Percentiles rank a stretch among this genome's conserved stretches.
phyloP scores from a whole-genome alignment of 2,888 invertebrate genomes.

The Ornithoptera alexandrae region DNA sequence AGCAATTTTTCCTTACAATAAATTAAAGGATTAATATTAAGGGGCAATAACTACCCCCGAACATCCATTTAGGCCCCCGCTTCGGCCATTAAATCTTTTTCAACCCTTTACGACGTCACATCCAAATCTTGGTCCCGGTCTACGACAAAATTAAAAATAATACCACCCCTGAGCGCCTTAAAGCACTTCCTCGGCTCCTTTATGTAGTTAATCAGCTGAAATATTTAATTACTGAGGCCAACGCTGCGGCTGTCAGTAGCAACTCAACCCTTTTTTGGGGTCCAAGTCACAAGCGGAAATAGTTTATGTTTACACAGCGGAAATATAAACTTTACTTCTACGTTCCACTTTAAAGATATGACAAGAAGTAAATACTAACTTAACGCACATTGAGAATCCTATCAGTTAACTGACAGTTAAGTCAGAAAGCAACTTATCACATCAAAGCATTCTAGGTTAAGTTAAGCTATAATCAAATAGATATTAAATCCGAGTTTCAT shows the following conservation, averaged over 20 bases:
- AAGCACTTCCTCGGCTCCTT: constrained; percentile 56
- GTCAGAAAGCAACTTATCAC: too few species aligned
- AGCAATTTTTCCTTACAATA: constrained; percentile 36
- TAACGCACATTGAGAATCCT: too few species aligned
- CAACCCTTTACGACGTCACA: constrained; percentile 56
- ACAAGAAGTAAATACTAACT: too few species aligned
- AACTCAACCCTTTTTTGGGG: constrained; percentile 43
- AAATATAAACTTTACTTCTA: too few species aligned
- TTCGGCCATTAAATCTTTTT: constrained; percentile 54
- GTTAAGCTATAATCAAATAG: too few species aligned
- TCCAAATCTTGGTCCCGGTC: constrained; percentile 58
- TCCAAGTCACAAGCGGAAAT: constrained; percentile 33
- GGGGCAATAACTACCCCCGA: constrained; percentile 53
- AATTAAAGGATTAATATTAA: constrained; percentile 67
- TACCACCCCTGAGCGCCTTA: constrained; percentile 56
- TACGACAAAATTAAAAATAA: constrained; percentile 73
- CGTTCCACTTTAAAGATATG: too few species aligned
- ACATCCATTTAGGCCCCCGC: constrained; percentile 55
- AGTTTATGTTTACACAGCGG: too few species aligned
- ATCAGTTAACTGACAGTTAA: too few species aligned
- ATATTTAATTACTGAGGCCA: constrained; percentile 73
- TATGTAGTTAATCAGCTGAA: constrained; percentile 76
- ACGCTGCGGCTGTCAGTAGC: constrained; percentile 53
- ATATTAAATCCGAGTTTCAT: too few species aligned
- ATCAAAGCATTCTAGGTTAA: too few species aligned